Base-by-base conservation (phyloP, 2,113 vertebrate genomes). In the Erpornis zantholeuca region DNA sequence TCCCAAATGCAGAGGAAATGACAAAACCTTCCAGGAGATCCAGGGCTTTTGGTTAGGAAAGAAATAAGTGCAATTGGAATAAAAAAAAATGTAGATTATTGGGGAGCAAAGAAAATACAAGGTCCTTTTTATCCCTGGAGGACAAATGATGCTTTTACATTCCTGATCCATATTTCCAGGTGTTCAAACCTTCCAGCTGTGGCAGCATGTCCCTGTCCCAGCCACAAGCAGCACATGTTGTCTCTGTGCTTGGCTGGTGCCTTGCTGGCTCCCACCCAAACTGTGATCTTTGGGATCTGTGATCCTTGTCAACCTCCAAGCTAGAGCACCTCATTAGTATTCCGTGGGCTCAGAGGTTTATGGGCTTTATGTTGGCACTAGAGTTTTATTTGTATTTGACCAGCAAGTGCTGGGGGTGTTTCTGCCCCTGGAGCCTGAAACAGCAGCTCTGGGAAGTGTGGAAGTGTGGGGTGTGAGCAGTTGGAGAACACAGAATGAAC, bases 161-260 rank as follows among this genome's bases (percentile, higher is more conserved):
- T 28, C 38, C 71, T 25, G 42, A 15, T 40, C 40, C 10, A 0
- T 25, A 2, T 31, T 53, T 69, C 75, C 50, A 50, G 63, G 23
- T 47, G 35, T 50, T 54, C 14, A 52, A 11, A 27, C 35, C 52
- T 25, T 25, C 63, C 87, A 82, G 29, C 25, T 53, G 38, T 47
- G 61, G 47, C 40, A 87, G 40, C 50, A 2, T 18, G n/a, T 25
- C 29, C 1, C 0, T 45, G 12, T 27, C 83, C 49, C 70, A 29
- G 53, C 53, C 15, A 4, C 2, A 21, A 35, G 65, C 13, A 45
- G 6, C 20, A 1, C 0, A 1, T 11, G 52, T 7, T 12, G 15
- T 23, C 23, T 9, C 78, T 0, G 5, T 12, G 70, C 83, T 56
- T 0, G 1, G 54, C 38, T 5, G 1, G 27, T 1, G 42, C 3